A percentile compares a stretch with the other conserved stretches of the same genome.
phyloP scores from a whole-genome alignment of 2,113 vertebrate genomes.

The Rhinopomastus cyanomelas region DNA sequence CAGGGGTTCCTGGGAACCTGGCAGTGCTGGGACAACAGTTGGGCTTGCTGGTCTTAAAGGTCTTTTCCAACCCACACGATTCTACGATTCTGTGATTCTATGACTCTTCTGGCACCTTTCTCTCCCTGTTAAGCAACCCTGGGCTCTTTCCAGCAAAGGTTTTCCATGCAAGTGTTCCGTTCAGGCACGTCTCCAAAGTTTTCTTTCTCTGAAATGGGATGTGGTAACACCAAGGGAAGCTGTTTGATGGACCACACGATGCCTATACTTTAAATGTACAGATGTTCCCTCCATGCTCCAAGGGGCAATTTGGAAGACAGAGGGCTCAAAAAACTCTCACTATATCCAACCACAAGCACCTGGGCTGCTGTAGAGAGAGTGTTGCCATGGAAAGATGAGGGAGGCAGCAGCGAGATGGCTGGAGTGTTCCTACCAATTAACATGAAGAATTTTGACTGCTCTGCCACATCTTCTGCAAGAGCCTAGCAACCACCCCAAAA shows the following conservation, averaged over 20 bases:
- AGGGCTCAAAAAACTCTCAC: constrained; percentile 15
- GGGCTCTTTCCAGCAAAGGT: not conserved
- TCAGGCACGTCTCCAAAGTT: not conserved
- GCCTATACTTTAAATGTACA: constrained; percentile 35
- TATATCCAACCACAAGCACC: constrained; percentile 22
- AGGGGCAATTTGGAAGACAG: constrained; percentile 34
- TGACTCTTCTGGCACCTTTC: not conserved
- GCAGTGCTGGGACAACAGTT: too few species aligned
- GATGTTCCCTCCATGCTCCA: constrained; percentile 43
- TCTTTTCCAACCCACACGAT: too few species aligned
- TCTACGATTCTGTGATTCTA: too few species aligned
- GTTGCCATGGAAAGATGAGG: constrained; percentile 61
- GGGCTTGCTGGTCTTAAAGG: too few species aligned
- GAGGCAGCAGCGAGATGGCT: constrained; percentile 19
- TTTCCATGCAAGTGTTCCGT: not conserved
- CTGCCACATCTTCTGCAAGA: constrained; percentile 11
- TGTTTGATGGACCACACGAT: not conserved
- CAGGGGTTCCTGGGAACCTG: too few species aligned
- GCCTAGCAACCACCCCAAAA: constrained; percentile 46
- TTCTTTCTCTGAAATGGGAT: not conserved
- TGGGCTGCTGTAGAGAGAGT: constrained; percentile 28
- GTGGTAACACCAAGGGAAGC: not conserved
- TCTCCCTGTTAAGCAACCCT: not conserved
- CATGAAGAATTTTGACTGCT: constrained; percentile 43
- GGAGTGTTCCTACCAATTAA: constrained; percentile 45